Conservation (phyloP, 2,888 invertebrate species). For the Flabesymbios commensalis region DNA sequence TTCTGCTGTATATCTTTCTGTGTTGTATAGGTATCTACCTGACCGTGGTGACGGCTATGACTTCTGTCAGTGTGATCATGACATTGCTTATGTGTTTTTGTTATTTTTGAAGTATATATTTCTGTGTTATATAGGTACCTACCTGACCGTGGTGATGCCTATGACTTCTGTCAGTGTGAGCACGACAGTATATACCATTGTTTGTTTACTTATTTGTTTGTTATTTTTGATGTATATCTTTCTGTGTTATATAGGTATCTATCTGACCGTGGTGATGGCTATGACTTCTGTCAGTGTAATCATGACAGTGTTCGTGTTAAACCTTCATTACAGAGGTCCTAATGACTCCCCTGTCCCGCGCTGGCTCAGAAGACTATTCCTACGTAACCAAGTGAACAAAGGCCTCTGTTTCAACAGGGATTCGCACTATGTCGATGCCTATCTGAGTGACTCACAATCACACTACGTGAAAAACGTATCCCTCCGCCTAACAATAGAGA, state of each 20-base stretch:
- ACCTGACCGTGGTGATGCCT: background rate
- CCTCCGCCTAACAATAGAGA: slow-evolving; percentile 54
- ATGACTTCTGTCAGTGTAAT: slow-evolving; percentile 67
- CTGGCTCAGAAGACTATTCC: slow-evolving; percentile 56
- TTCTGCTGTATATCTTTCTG: background rate
- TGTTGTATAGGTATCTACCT: slow-evolving; percentile 64
- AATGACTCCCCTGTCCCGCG: slow-evolving; percentile 63
- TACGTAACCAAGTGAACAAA: background rate
- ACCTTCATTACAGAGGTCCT: slow-evolving; percentile 67
- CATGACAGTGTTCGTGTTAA: slow-evolving; percentile 66
- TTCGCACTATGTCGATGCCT: slow-evolving; percentile 15
- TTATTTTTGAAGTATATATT: no score
- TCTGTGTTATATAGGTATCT: slow-evolving; percentile 62
- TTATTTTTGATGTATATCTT: background rate
- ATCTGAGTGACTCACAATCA: slow-evolving; percentile 26
- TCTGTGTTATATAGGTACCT: no score
- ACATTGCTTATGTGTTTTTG: no score
- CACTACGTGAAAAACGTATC: slow-evolving; percentile 51
- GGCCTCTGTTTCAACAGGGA: slow-evolving; percentile 2
- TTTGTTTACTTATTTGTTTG: no score
- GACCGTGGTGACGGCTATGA: slow-evolving; percentile 67
- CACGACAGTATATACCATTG: no score
- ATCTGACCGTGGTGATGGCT: slow-evolving; percentile 67
- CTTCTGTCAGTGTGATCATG: slow-evolving; percentile 66
- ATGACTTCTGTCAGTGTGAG: no score